Conservation (phyloP, 2,113 vertebrate genomes). For the Zosterops pallidus region DNA sequence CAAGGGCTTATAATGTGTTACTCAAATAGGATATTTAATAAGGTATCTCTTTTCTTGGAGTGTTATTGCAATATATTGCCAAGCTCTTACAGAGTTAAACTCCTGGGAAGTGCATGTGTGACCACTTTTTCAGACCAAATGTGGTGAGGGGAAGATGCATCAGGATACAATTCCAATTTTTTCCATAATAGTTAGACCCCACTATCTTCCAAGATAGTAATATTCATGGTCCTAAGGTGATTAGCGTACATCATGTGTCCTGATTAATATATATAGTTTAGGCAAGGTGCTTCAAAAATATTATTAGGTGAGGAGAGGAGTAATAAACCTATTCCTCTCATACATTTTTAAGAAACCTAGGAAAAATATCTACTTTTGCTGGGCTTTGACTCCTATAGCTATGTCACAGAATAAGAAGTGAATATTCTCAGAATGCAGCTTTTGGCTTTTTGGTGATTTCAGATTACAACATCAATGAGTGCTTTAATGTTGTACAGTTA, state of each 20-base stretch:
- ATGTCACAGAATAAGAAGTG: background rate
- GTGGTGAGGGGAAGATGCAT: background rate
- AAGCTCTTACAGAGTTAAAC: background rate
- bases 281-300: background rate
- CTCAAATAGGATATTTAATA: background rate
- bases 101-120: background rate
- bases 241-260: background rate
- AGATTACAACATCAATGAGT: fast-evolving
- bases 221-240: background rate
- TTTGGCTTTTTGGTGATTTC: background rate
- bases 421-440: background rate
- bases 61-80: background rate
- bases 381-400: background rate
- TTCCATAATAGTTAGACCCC: background rate
- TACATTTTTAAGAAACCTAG: background rate
- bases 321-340: background rate
- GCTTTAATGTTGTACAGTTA: background rate
- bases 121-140: background rate
- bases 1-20: background rate
- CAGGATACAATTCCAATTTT: background rate
- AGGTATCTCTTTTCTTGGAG: background rate
- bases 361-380: background rate
- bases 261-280: background rate
- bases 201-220: background rate
- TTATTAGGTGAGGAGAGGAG: background rate